Base-by-base conservation (phyloP, 1,140 invertebrate genomes). In the Eulimnadia texana region DNA sequence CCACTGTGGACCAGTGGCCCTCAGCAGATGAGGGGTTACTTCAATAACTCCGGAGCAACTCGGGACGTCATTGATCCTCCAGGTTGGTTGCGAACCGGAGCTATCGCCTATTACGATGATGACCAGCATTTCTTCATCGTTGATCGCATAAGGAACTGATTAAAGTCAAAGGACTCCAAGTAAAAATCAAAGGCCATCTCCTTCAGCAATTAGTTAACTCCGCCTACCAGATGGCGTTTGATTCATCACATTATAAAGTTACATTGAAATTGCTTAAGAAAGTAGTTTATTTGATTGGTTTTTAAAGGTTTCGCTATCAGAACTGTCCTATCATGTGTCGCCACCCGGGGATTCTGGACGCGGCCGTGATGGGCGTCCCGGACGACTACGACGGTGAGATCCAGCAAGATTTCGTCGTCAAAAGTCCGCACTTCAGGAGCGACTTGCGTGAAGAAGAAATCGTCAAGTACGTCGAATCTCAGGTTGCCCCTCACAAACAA, bases 1-100 rank as follows among this genome's bases (percentile, higher is more conserved):
- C 78, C 80, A 68, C 53, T 80, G 16, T 75, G 70, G 20, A 63
- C 72, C 10, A 72, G 72, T 67, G 74, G 62, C 60, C 74, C 27
- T 62, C 69, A 61, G 50, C 57, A 24, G 52, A 72, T 69, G 71
- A 72, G 72, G 61, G 78, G 77, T 13, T 79, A 79, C 66, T 71
- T 71, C 58, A 74, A 74, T 16, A 78, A 80, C 57, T 61, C 65
- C 3, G 64, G 76, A 57, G 75, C 73, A 2, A 79, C 76, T 2
- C 62, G 66, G 20, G 72, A 73, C 42, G 75, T 68, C 16, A 74
- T 82, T 50, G 72, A 74, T 58, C 61, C 65, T 3, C 72, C 79
- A 56, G 82, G 84, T 16, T 88, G 83, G 82, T 71, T 84, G 11
- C 74, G 79, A 56, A 84, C 83, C 28, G 84, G 83, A 25, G 84